Conservation (phyloP, 2,888 invertebrate species). For the Caenorhabditis sp. region DNA sequence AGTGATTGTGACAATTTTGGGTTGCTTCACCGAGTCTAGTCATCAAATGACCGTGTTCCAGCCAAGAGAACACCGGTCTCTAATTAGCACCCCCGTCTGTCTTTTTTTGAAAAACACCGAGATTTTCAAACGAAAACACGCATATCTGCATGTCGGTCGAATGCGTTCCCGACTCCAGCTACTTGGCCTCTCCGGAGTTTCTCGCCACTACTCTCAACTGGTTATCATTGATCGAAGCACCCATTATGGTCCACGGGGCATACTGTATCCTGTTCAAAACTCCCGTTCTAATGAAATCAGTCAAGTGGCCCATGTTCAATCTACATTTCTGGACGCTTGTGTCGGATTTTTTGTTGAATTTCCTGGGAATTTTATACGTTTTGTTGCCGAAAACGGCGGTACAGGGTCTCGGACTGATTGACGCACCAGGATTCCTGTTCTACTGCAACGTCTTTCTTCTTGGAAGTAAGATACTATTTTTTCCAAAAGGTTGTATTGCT, state of each 20-base stretch:
- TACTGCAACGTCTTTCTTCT: neutral
- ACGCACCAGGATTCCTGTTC: neutral
- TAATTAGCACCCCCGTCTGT: neutral
- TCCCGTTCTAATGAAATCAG: neutral
- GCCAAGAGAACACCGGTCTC: neutral
- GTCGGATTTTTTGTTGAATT: neutral
- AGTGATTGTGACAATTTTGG: too few relatives aligned
- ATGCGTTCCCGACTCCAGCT: neutral
- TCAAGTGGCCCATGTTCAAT: slow-evolving; percentile 13
- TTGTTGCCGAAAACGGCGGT: neutral
- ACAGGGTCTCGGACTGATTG: neutral
- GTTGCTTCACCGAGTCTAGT: too few relatives aligned
- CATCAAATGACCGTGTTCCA: too few relatives aligned
- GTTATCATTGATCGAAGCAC: neutral
- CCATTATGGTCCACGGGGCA: neutral
- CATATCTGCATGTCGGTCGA: neutral
- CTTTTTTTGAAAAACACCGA: neutral
- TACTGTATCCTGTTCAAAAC: slow-evolving; percentile 13
- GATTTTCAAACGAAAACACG: neutral
- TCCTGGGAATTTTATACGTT: neutral
- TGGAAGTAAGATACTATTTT: too few relatives aligned
- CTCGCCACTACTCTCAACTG: neutral
- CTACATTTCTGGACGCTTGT: slow-evolving; percentile 1
- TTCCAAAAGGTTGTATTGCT: too few relatives aligned
- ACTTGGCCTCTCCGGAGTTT: slow-evolving; percentile 1